Percentiles rank a stretch among this genome's conserved stretches.
These are phyloP conservation scores for Sylvilagus bachmani DNA, from an alignment of 2,113 vertebrate species.

Conservation along the genomic window DNA sequence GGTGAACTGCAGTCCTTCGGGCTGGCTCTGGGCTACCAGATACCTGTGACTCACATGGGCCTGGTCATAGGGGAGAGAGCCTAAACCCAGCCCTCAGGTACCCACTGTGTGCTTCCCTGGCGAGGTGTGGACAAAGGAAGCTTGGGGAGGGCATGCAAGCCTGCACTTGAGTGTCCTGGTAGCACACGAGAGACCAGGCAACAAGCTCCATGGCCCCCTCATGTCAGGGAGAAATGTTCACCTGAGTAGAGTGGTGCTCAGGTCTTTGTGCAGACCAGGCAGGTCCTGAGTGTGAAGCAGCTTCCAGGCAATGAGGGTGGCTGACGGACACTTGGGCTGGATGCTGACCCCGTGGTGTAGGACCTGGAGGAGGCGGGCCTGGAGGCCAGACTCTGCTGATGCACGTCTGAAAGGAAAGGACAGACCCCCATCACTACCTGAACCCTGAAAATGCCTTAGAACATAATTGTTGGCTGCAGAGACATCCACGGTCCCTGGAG, in stretches of 20 bases:
- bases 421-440: neutral
- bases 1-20: neutral
- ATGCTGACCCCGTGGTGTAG: constrained; percentile 61
- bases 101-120: too few relatives aligned
- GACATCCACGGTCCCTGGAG: neutral
- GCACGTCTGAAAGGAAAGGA: constrained; percentile 16
- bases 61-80: neutral
- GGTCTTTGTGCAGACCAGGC: constrained; percentile 90
- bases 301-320: constrained; percentile 87
- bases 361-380: constrained; percentile 58
- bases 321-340: constrained; percentile 82
- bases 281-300: constrained; percentile 89
- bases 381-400: neutral
- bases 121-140: neutral
- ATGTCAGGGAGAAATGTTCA: constrained; percentile 67
- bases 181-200: too few relatives aligned
- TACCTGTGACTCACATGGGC: neutral
- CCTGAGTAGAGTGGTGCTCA: constrained; percentile 92
- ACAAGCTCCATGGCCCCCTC: neutral
- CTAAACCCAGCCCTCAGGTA: neutral
- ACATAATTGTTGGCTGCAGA: neutral
- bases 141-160: too few relatives aligned
- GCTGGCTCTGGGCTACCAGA: neutral
- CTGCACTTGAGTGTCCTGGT: too few relatives aligned
- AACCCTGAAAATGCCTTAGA: neutral